A percentile compares a stretch with the other conserved stretches of the same genome.
Evolutionary conservation across 2,113 vertebrate genomes (phyloP).

Genomic region (Podilymbus podiceps): DNA sequence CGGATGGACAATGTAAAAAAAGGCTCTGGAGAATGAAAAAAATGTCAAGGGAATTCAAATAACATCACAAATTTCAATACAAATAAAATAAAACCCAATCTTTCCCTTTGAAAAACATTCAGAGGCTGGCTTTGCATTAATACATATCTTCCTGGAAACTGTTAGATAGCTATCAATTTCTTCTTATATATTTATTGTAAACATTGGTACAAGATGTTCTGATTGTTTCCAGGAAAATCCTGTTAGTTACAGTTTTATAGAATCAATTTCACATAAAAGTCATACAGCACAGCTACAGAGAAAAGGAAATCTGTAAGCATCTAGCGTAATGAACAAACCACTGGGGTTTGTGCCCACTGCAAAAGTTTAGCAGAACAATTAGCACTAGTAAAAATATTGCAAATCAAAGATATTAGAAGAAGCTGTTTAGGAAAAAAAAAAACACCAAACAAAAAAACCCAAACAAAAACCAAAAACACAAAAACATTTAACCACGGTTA

Average conservation of each 20-base stretch:
- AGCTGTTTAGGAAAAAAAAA: conserved; percentile 4
- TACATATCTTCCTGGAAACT: conserved; percentile 32
- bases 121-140: neutral
- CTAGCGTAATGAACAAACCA: conserved; percentile 36
- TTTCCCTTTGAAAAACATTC: conserved; percentile 9
- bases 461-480: too few species aligned
- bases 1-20: neutral
- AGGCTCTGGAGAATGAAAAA: neutral
- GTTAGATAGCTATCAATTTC: conserved; percentile 56
- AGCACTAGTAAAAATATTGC: conserved; percentile 30
- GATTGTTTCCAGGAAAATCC: conserved; percentile 67
- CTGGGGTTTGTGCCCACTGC: conserved; percentile 21
- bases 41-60: neutral
- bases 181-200: conserved; percentile 58
- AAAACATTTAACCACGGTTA: neutral
- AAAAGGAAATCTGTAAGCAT: conserved; percentile 24
- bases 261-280: conserved; percentile 63
- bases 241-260: conserved; percentile 63
- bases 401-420: conserved; percentile 55
- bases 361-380: conserved; percentile 22
- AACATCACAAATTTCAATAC: neutral
- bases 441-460: too few species aligned
- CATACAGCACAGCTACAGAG: neutral
- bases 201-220: conserved; percentile 65
- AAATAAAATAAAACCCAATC: conserved; percentile 10